A percentile compares a stretch with the other conserved stretches of the same genome.
Conservation (phyloP, 2,113 vertebrate species). For the Pionites leucogaster region DNA sequence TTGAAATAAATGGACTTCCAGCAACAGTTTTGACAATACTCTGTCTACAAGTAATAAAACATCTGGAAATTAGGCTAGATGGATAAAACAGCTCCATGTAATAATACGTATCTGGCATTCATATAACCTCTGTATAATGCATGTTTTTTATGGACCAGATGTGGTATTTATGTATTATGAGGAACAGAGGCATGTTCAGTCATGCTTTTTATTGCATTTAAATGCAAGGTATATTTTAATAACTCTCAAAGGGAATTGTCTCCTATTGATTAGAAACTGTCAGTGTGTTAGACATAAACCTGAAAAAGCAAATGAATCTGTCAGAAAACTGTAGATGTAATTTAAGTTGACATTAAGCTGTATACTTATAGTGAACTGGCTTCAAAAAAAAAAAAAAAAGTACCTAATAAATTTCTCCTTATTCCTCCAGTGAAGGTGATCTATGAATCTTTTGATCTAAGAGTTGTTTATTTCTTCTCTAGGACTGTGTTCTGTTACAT, state of each 20-base stretch:
- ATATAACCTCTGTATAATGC: constrained; percentile 70
- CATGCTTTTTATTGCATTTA: constrained; percentile 77
- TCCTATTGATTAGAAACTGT: constrained; percentile 74
- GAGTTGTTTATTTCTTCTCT: constrained; percentile 60
- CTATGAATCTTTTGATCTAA: constrained; percentile 62
- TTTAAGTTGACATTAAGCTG: constrained; percentile 68
- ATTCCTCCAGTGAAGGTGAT: constrained; percentile 48
- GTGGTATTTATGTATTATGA: constrained; percentile 76
- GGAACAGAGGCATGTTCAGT: constrained; percentile 77
- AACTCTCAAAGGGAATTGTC: constrained; percentile 73
- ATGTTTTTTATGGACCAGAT: constrained; percentile 77
- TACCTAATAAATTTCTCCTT: constrained; percentile 65
- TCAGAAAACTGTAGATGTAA: constrained; percentile 71
- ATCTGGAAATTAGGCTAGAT: constrained; percentile 80
- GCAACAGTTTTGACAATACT: constrained; percentile 70
- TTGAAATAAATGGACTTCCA: constrained; percentile 72
- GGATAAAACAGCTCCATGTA: constrained; percentile 78
- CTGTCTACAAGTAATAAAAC: constrained; percentile 79
- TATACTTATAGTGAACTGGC: constrained; percentile 42
- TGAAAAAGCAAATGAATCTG: constrained; percentile 68
- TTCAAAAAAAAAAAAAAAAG: constrained; percentile 13
- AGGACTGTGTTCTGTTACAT: constrained; percentile 66
- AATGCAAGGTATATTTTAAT: constrained; percentile 78
- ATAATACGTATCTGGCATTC: constrained; percentile 76
- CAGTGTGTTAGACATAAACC: constrained; percentile 75